These are phyloP conservation scores for Phataginus tetradactyla DNA, from an alignment of 2,797 vertebrate genomes.

Conservation along the genomic window DNA sequence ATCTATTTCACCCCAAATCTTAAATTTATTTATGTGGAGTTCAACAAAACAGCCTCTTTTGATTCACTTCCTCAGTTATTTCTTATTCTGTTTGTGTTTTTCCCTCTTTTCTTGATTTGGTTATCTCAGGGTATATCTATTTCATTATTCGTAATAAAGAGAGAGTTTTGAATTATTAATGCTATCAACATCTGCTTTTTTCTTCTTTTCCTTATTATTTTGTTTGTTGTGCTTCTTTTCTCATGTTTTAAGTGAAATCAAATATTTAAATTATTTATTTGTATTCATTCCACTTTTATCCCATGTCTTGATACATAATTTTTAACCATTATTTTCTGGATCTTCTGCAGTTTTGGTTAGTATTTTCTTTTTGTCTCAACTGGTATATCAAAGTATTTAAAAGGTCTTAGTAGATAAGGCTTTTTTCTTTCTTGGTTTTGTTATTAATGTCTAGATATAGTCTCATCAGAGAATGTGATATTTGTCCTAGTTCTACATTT, in stretches of 20 bases:
- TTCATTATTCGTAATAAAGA: background rate
- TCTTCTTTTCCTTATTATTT: background rate
- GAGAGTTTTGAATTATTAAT: background rate
- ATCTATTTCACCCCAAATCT: background rate
- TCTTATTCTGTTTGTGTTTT: background rate
- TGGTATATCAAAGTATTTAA: background rate
- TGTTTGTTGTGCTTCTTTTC: background rate
- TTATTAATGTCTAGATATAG: background rate
- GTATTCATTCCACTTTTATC: background rate
- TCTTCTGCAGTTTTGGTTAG: background rate
- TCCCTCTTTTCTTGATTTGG: background rate
- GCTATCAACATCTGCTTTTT: background rate
- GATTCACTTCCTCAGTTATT: background rate
- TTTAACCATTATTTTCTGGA: background rate
- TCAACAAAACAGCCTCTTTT: constrained; percentile 1
- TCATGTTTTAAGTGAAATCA: background rate
- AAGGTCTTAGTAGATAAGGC: background rate
- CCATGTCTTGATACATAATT: background rate
- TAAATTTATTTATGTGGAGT: background rate
- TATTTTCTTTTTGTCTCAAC: background rate
- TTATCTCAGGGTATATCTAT: background rate
- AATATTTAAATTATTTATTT: constrained; percentile 26
- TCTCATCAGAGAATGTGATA: background rate
- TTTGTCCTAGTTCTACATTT: background rate
- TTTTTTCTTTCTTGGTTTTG: background rate